These are phyloP conservation scores for Drosophila ohnishii DNA, from an alignment of 1,140 invertebrate species.

Conservation along the genomic window DNA sequence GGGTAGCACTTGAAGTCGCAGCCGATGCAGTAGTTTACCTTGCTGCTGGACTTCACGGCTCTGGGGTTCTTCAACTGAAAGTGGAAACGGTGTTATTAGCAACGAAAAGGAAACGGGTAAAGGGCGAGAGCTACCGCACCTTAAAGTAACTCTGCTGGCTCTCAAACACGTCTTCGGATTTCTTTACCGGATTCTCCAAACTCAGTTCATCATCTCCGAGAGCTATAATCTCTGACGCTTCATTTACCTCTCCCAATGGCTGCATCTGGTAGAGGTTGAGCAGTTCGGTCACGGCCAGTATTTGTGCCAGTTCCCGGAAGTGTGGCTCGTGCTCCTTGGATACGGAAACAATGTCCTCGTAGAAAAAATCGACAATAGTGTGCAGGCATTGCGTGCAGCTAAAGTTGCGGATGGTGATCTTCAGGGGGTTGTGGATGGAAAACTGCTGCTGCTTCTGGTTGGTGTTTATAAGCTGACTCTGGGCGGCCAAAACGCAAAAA, in stretches of 20 bases:
- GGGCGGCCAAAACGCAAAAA: conserved; percentile 76
- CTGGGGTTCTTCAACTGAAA: conserved; percentile 67
- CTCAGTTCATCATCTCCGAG: conserved; percentile 23
- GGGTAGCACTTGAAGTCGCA: conserved; percentile 83
- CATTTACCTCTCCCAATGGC: conserved; percentile 34
- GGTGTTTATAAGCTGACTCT: conserved; percentile 69
- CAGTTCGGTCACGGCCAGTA: conserved; percentile 70
- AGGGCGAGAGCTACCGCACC: conserved; percentile 20
- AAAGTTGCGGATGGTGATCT: conserved; percentile 73
- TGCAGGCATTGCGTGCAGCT: conserved; percentile 68
- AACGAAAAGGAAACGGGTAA: background rate
- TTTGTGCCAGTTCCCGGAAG: conserved; percentile 71
- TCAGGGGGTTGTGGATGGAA: conserved; percentile 79
- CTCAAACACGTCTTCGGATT: conserved; percentile 67
- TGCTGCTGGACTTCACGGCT: conserved; percentile 67
- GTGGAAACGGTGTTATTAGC: background rate
- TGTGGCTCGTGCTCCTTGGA: conserved; percentile 74
- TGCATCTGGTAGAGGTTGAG: conserved; percentile 69
- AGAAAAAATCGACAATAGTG: conserved; percentile 79
- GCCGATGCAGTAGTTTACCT: conserved; percentile 82
- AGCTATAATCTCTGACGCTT: conserved; percentile 1
- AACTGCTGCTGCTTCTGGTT: conserved; percentile 78
- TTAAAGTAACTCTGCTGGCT: conserved; percentile 75
- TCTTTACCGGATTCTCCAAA: conserved; percentile 23
- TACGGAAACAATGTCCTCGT: conserved; percentile 76